These are phyloP conservation scores for Sternotherus odoratus DNA, from an alignment of 2,797 vertebrate species.

Conservation along the genomic window DNA sequence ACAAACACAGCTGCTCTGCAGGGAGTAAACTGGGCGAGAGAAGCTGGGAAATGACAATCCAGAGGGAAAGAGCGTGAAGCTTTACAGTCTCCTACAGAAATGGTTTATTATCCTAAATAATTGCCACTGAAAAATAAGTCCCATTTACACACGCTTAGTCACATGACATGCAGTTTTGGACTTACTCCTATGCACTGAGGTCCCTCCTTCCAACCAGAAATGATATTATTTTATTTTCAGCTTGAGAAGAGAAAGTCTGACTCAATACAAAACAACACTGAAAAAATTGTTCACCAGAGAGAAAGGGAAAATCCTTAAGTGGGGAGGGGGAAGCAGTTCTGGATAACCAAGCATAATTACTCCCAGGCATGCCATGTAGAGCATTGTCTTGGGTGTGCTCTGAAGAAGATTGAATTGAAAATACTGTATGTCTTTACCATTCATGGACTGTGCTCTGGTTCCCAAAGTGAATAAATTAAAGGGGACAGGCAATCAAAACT, in stretches of 20 bases:
- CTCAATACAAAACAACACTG: neutral
- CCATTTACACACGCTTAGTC: constrained; percentile 36
- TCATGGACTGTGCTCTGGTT: neutral
- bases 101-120: constrained; percentile 57
- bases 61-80: neutral
- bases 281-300: neutral
- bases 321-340: neutral
- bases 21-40: constrained; percentile 18
- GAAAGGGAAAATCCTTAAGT: neutral
- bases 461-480: neutral
- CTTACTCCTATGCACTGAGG: constrained; percentile 5
- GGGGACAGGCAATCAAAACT: neutral
- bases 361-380: neutral
- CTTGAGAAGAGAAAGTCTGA: neutral
- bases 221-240: constrained; percentile 41
- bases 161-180: constrained; percentile 26
- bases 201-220: neutral
- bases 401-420: neutral
- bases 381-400: neutral
- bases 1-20: constrained; percentile 45
- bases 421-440: neutral
- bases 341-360: neutral
- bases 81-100: constrained; percentile 1
- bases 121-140: constrained; percentile 38
- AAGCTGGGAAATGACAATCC: constrained; percentile 26